These are phyloP conservation scores for Excalfactoria chinensis DNA, from an alignment of 2,113 vertebrate genomes.

Conservation along the genomic window DNA sequence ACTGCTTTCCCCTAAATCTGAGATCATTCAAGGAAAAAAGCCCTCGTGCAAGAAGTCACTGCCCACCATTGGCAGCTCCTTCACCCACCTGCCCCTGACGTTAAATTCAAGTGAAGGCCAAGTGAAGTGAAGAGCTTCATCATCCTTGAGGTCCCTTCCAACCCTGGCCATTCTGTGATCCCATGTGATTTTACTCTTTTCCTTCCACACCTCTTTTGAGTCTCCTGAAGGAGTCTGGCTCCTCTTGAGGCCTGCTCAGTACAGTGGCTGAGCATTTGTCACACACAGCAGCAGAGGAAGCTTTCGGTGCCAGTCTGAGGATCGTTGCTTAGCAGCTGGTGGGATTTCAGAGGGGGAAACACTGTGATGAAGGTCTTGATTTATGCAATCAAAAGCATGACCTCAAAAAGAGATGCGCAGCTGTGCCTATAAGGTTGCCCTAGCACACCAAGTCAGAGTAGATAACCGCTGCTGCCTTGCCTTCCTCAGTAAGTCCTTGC, in stretches of 20 bases:
- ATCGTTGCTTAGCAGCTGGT: neutral
- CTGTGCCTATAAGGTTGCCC: neutral
- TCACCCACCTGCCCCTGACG: accelerated
- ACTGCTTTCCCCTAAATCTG: neutral
- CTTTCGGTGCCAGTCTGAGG: neutral
- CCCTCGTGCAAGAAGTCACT: no score
- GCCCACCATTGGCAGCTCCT: neutral
- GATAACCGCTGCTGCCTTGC: neutral
- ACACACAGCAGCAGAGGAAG: neutral
- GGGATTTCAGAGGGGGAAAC: neutral
- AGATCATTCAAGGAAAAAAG: neutral
- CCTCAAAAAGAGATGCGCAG: neutral
- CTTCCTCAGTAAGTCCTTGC: neutral
- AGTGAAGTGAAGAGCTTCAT: no score
- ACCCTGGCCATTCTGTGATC: neutral
- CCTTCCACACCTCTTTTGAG: neutral
- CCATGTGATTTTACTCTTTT: neutral
- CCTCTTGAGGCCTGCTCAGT: no score
- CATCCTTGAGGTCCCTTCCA: no score
- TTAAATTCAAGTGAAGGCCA: accelerated
- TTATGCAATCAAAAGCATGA: neutral
- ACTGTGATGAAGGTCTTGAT: neutral
- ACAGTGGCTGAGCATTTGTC: no score
- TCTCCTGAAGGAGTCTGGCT: neutral
- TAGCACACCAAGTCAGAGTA: neutral